phyloP scores from a whole-genome alignment of 35 echinoderm and acorn worm species.

The Patiria miniata region DNA sequence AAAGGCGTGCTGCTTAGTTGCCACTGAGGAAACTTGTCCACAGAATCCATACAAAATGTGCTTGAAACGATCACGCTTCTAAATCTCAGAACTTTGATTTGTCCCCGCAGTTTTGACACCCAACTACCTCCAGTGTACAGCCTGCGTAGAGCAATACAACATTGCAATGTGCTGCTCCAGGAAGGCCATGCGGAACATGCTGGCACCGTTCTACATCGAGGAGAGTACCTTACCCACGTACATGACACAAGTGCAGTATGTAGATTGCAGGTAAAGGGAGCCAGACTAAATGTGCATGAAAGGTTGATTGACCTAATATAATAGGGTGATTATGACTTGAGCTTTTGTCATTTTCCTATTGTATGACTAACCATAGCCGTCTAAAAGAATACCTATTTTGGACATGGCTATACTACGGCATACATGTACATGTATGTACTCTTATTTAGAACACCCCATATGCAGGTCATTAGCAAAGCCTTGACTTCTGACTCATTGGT shows the following conservation, averaged over 20 bases:
- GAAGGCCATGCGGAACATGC: conserved; percentile 45
- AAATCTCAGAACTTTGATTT: not conserved
- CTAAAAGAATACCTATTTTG: not conserved
- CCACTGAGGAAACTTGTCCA: no score
- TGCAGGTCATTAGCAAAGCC: no score
- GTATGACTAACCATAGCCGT: not conserved
- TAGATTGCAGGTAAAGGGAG: conserved; percentile 64
- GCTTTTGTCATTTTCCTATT: no score
- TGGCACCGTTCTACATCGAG: conserved; percentile 71
- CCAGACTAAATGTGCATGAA: no score
- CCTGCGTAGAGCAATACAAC: conserved; percentile 81
- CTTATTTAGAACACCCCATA: no score
- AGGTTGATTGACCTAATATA: no score
- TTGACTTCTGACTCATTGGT: not conserved
- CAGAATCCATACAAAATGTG: no score
- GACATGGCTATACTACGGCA: no score
- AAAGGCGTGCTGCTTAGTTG: no score
- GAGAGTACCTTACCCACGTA: conserved; percentile 57
- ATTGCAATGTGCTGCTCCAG: conserved; percentile 76
- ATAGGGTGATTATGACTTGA: no score
- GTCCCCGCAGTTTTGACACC: conserved; percentile 62
- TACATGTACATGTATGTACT: no score
- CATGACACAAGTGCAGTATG: conserved; percentile 79
- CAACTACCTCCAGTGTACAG: conserved; percentile 53
- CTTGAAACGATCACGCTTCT: not conserved